Base-by-base conservation (phyloP, 2,888 invertebrate genomes). In the Netelia virgata region DNA sequence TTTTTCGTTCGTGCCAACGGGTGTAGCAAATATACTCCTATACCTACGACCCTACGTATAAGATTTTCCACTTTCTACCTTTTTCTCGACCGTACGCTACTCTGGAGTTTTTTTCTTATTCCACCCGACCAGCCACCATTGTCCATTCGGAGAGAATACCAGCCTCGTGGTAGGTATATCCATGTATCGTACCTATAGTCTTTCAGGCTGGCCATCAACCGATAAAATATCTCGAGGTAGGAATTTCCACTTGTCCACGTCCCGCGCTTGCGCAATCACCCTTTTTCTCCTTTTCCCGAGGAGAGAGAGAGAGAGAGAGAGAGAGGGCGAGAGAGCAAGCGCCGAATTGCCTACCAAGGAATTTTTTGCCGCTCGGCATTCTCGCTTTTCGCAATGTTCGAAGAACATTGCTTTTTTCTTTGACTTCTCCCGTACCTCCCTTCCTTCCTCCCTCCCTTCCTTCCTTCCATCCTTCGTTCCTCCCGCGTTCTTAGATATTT, bases 281-380 rank as follows among this genome's bases (percentile, higher is more conserved):
- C 59, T 53, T 70, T 16, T 14, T 23, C 16, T 28, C 50, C 16
- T 14, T 50, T 66, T 68, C 18, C n/a, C 14, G 20, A 10, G 8
- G 11, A 5, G 47, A 11, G 11, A 47, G 11, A 61, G 57, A 43
- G 36, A 6, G 36, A 36, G 36, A 36, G 11, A 61, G 64, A 64
- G 11, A 5, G 47, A 11, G 11, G 11, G 11, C 53, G 57, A 43
- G 36, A 6, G 36, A 36, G 36, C 3, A 6, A 61, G 64, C 57
- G 41, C 41, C 64, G 55, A 80, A 74, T 81, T 73, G 77, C 61
- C 81, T 64, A 28, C 63, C 47, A 14, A 16, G 73, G 74, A 83
- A 85, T 83, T 83, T 83, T 83, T 76, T 41, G 23, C 76, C 57
- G 36, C 77, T 69, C 66, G 64, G 70, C 69, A 78, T 80, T 85